Evolutionary conservation across 2,888 invertebrate genomes (phyloP), one percentile per base, ranked within the genome.

Genomic region (Mechanitis mazaeus): DNA sequence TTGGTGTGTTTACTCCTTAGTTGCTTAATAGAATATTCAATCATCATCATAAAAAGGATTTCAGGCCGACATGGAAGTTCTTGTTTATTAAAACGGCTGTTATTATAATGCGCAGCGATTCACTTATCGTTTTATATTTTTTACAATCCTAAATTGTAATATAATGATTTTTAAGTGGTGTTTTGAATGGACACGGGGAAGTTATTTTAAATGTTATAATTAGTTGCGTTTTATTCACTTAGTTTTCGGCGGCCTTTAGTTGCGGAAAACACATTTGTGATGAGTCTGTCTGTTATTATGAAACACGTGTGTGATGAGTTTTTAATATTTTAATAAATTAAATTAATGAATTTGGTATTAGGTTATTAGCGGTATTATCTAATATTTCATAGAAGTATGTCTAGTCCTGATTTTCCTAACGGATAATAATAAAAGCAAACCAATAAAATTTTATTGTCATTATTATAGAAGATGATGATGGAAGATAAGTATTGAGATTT

Each of bases 111-210:
- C 35, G 35, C 42, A 53, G 50, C 31, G 3, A 31, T 6, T 50
- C 31, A 47, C n/a, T n/a, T n/a, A 50, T 50, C 6, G 47, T 50
- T 50, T 50, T 31, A 50, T 11, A 31, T 50, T 50, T 50, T 28
- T 31, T 50, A 50, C 9, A 31, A 6, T 9, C 2, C 9, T 9
- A 50, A 50, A 50, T 50, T 50, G 50, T 31, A 50, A 31, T 50
- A 50, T 50, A 50, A 31, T 50, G 31, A 31, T 50, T 50, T 50
- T 50, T 50, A 50, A 50, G 50, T 50, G 50, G 28, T 31, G 50
- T 50, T 50, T 31, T 31, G 28, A 31, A 31, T 6, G 31, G 31
- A 7, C 6, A 50, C 42, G 42, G 9, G 7, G 42, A 42, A 42
- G 42, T 42, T 42, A 42, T 50, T 50, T 31, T 50, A 31, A 11